These are phyloP conservation scores for Pseudomugil tenellus DNA, from an alignment of 2,797 vertebrate species.

Conservation along the genomic window DNA sequence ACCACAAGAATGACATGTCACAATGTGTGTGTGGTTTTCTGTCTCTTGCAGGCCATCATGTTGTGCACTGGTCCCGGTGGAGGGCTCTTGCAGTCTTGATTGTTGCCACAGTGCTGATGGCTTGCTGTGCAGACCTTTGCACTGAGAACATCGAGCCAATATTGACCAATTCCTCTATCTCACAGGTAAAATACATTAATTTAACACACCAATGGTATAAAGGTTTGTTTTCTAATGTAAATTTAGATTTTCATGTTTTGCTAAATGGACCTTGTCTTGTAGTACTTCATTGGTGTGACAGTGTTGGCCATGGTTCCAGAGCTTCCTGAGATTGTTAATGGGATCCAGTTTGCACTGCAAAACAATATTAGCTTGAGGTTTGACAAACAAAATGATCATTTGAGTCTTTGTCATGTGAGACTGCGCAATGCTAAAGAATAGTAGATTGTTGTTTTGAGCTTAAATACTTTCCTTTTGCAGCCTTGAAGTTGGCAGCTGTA, in stretches of 20 bases:
- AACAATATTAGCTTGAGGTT: conserved; percentile 94
- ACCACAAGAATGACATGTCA: conserved; percentile 11
- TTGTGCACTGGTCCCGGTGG: conserved; percentile 86
- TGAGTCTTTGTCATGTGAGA: neutral
- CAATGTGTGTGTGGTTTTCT: neutral
- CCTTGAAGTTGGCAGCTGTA: conserved; percentile 91
- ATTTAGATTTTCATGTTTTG: neutral
- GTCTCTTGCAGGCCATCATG: conserved; percentile 72
- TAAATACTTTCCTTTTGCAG: conserved; percentile 64
- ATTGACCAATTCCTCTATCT: conserved; percentile 83
- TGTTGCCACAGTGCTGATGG: conserved; percentile 87
- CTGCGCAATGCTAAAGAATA: neutral
- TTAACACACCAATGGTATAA: neutral
- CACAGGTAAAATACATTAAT: conserved; percentile 78
- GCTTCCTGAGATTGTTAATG: conserved; percentile 91
- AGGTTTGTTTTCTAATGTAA: neutral
- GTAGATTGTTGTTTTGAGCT: neutral
- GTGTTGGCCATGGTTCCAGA: conserved; percentile 92
- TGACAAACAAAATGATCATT: neutral
- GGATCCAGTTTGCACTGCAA: conserved; percentile 92
- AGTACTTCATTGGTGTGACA: conserved; percentile 92
- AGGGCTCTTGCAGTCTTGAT: conserved; percentile 83
- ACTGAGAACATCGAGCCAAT: conserved; percentile 91
- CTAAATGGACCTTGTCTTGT: conserved; percentile 10
- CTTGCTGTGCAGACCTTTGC: conserved; percentile 90